Evolutionary conservation across 2,888 invertebrate genomes (phyloP).

Genomic region (Leucophenga maculata): DNA sequence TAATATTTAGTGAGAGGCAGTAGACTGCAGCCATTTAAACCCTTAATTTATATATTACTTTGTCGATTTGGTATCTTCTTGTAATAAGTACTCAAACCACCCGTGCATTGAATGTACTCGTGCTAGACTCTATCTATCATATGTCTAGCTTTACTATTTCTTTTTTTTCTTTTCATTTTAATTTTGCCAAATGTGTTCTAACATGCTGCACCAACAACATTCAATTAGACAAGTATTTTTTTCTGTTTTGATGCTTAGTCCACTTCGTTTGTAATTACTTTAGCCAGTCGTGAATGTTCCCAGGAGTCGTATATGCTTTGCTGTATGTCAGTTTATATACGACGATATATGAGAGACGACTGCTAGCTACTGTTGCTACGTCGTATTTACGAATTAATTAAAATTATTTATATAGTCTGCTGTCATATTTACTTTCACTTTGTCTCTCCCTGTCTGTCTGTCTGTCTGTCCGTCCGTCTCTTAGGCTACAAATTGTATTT

Average conservation of each 20-base stretch:
- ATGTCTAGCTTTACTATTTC: not conserved
- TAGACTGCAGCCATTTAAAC: no score
- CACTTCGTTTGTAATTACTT: constrained; percentile 27
- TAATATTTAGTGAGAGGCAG: no score
- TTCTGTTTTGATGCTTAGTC: constrained; percentile 22
- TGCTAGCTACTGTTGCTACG: not conserved
- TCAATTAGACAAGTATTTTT: constrained; percentile 55
- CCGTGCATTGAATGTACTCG: no score
- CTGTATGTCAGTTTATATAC: not conserved
- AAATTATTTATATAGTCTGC: constrained; percentile 22
- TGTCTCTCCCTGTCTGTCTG: not conserved
- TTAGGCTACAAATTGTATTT: not conserved
- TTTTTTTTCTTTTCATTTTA: not conserved
- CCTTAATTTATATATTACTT: no score
- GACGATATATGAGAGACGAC: not conserved
- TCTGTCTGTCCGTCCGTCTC: not conserved
- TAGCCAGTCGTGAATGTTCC: constrained; percentile 1
- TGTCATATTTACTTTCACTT: constrained; percentile 3
- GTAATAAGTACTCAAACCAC: no score
- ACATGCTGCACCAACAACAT: constrained; percentile 34
- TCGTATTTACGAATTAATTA: constrained; percentile 25
- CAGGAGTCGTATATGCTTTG: not conserved
- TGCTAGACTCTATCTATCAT: no score
- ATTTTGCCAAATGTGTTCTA: constrained; percentile 21
- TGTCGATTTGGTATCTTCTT: no score